Evolutionary conservation across 2,888 invertebrate genomes (phyloP), one percentile per base, ranked within the genome.

Genomic region (Scrobipalpa atriplicella): DNA sequence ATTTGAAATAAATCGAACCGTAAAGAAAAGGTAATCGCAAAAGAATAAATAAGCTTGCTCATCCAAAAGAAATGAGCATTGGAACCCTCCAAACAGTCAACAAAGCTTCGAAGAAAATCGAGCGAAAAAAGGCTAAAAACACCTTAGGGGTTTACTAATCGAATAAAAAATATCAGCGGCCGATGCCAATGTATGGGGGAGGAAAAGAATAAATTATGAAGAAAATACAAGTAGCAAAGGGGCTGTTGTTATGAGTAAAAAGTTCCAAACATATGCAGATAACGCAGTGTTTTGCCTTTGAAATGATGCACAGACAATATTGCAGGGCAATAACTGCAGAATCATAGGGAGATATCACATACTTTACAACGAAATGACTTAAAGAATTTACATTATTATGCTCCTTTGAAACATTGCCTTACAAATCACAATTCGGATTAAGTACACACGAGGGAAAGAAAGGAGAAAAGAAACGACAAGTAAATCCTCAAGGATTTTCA

Each of bases 91-190:
- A 83, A 91, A 88, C 89, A 92, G 91, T 91, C 91, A 92, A 92
- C 92, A 92, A 92, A 90, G 91, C 92, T 90, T 90, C 86, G 90
- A 93, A 92, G 92, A 92, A 93, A 93, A 93, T 92, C 91, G 92
- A 91, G 88, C 92, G 92, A 92, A 92, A 93, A 93, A 93, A 92
- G 92, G 90, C 93, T 93, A 93, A 93, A 93, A 93, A 93, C 93
- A 93, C 93, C 93, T 93, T 90, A 87, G 93, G 93, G 93, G 93
- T 91, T 92, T 93, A 92, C 93, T 93, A 93, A 93, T 93, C 93
- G 93, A 93, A 93, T 93, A 93, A 93, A 93, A 92, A 93, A 93
- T 93, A 93, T 93, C 93, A 92, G 92, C 92, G 92, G 88, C 91
- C 91, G 89, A 92, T 91, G 91, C 89, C 90, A 88, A 89, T 89